Conservation (phyloP, 2,797 vertebrate species). For the Syndactyla subalaris region DNA sequence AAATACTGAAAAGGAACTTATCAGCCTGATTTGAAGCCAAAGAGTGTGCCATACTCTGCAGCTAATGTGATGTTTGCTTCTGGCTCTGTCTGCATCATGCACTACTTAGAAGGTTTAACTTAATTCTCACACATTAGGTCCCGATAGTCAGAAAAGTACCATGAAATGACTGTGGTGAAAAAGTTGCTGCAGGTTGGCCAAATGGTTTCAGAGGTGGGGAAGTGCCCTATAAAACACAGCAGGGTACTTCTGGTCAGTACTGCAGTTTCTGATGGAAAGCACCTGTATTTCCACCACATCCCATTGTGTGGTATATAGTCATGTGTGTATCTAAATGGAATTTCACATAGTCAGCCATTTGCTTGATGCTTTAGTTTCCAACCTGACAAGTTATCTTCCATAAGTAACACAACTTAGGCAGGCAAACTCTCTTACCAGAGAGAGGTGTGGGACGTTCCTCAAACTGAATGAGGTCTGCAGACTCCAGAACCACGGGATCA, state of each 20-base stretch:
- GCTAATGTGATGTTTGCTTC: neutral
- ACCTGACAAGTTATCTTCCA: neutral
- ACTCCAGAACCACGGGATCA: conserved; percentile 84
- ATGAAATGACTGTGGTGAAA: neutral
- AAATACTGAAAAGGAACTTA: neutral
- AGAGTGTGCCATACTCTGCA: neutral
- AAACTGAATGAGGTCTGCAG: conserved; percentile 89
- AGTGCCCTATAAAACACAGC: neutral
- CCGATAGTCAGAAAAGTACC: neutral
- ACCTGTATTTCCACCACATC: neutral
- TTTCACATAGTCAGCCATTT: neutral
- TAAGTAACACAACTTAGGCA: neutral
- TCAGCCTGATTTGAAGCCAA: neutral
- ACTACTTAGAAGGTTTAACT: neutral
- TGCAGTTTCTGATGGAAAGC: neutral
- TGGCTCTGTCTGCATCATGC: neutral
- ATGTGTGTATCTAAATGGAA: neutral
- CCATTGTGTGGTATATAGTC: rapidly evolving
- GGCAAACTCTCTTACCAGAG: conserved; percentile 65
- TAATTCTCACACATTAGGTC: neutral
- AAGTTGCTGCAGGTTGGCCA: neutral
- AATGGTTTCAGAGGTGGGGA: neutral
- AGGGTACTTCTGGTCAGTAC: neutral
- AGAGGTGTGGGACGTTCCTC: conserved; percentile 78
- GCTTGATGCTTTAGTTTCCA: neutral